Evolutionary conservation across 1,140 invertebrate species (phyloP), one percentile per base, ranked within the genome.

Genomic region (Nephotettix cincticeps): DNA sequence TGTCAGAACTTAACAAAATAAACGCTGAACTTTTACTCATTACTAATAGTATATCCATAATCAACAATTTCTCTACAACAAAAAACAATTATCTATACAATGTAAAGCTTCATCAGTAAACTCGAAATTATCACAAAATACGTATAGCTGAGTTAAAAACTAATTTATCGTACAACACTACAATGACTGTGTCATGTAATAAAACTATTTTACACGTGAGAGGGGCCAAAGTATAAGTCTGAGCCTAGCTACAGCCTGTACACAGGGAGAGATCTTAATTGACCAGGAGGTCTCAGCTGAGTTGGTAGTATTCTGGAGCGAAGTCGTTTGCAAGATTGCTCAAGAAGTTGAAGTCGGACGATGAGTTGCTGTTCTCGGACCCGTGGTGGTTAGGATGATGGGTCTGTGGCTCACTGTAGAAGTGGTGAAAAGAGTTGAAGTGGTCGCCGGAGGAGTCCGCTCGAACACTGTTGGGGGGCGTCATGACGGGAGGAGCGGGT

Each of bases 241-340:
- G 56, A 61, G n/a, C 56, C 6, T 14, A 61, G 25, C 6, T 25
- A 25, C 21, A 6, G n/a, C n/a, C n/a, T 43, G 40, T 43, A 43
- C n/a, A 43, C 9, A 43, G n/a, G 9, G 9, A 43, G 17, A 51
- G 21, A 51, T 19, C 25, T 69, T 69, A 69, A 21, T 29, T 32
- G 1, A 43, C 69, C 23, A 65, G 40, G 67, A 67, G 54, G 64
- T 73, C 77, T 84, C 80, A 84, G 77, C 88, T 90, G 82, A 94
- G 90, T 81, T 93, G 91, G 82, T 95, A 95, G 79, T 96, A 96
- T 80, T 96, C 94, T 0, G 93, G 93, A 0, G 91, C 92, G 79
- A 95, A 95, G 77, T 95, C 93, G 80, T 94, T 95, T 66, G 93
- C 93, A 75, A 96, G 84, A 78, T 93, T 95, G 77, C 92, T 94